phyloP scores from a whole-genome alignment of 2,113 vertebrate species.

The Eubucco bourcierii region DNA sequence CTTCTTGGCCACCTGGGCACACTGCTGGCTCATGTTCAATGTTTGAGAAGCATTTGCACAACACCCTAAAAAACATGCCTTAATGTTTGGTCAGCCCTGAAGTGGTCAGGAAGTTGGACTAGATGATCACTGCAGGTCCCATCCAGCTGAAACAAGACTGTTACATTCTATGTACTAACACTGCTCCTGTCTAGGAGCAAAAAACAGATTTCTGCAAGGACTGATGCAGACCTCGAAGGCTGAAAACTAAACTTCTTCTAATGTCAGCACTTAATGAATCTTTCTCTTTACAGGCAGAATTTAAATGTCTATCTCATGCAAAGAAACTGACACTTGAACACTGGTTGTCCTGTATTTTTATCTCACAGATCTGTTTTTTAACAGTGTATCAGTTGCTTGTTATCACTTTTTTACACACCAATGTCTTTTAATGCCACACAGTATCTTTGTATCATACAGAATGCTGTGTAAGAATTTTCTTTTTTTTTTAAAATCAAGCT shows the following conservation, averaged over 20 bases:
- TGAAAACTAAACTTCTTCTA: neutral
- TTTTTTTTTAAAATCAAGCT: neutral
- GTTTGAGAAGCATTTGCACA: neutral
- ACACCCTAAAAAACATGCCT: neutral
- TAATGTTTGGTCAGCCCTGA: neutral
- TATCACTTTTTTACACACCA: neutral
- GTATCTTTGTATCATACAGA: neutral
- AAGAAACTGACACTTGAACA: rapidly evolving
- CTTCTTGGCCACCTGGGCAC: too few species aligned
- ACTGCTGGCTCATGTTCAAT: too few species aligned
- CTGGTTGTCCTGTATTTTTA: neutral
- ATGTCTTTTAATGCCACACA: neutral
- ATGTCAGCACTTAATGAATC: neutral
- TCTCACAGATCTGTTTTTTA: neutral
- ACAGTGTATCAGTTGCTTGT: neutral
- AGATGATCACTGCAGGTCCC: neutral
- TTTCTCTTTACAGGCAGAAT: neutral
- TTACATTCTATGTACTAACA: neutral
- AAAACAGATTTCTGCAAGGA: neutral
- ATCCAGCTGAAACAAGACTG: neutral
- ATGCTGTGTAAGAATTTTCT: neutral
- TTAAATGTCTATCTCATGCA: neutral
- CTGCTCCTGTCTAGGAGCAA: neutral
- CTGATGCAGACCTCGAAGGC: neutral
- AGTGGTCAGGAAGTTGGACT: neutral